Evolutionary conservation across 1,140 invertebrate species (phyloP).

Genomic region (Panagrolaimus sp.): DNA sequence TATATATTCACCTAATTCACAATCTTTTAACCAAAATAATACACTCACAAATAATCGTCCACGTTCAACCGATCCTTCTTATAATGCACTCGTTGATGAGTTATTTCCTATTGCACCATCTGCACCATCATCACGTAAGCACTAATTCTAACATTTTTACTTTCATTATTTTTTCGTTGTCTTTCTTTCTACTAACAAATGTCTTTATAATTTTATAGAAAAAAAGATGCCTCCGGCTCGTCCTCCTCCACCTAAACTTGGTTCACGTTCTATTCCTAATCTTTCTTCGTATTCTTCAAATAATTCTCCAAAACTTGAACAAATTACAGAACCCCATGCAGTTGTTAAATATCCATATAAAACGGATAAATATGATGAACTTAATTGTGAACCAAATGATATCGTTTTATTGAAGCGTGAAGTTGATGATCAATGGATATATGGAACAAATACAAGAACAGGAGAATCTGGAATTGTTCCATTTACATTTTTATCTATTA

Average conservation of each 20-base stretch:
- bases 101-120: not conserved
- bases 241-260: conserved; percentile 42
- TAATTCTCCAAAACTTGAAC: conserved; percentile 19
- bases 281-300: conserved; percentile 18
- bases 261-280: conserved; percentile 44
- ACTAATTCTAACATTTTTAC: not conserved
- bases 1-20: no score
- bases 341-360: conserved; percentile 48
- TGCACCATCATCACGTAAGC: not conserved
- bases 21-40: not conserved
- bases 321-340: conserved; percentile 35
- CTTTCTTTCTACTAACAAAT: conserved; percentile 7
- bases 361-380: conserved; percentile 37
- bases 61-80: conserved; percentile 13
- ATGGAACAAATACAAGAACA: conserved; percentile 37
- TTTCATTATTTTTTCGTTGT: not conserved
- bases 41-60: conserved; percentile 10
- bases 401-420: conserved; percentile 38
- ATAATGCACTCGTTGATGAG: conserved; percentile 21
- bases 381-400: conserved; percentile 37
- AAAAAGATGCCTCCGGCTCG: conserved; percentile 34
- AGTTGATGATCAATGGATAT: conserved; percentile 45
- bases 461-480: conserved; percentile 43
- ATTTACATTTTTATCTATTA: conserved; percentile 39
- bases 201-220: conserved; percentile 21